Base-by-base conservation (phyloP, 92 coral and sea anemone species). In the Diadumene lineata region DNA sequence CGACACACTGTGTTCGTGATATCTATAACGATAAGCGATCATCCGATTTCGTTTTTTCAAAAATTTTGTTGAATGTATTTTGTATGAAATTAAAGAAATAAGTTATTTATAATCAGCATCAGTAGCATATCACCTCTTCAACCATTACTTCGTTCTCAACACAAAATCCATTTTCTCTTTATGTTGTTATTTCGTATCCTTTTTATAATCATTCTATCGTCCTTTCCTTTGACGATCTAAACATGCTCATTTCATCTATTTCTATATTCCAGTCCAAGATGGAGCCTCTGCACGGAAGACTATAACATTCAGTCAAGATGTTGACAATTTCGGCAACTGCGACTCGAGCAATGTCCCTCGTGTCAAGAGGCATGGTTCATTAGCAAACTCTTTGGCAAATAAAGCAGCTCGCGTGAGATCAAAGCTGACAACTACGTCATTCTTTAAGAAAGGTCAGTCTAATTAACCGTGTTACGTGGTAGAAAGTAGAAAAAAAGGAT, bases 371-470 rank as follows among this genome's bases (percentile, higher is more conserved):
- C 92, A 90, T 67, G 86, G 89, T 43, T 90, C 96, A 1, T 43
- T 90, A 3, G 91, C 88, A 9, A 84, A 79, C 68, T 82, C 89
- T 44, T 61, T 90, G 27, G 79, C 96, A 23, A 79, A 85, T 31
- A 90, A 90, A 66, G 96, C 96, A 2, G 67, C 82, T 24, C 85
- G 91, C n/a, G 96, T 90, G 11, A 90, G 88, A 69, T 90, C 96
- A 10, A 90, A 82, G 60, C 71, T 90, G 64, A 21, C 92, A 1
- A 85, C 96, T 4, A 85, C 78, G 19, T 84, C 96, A 19, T 84
- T 90, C 78, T 90, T 90, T 82, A 90, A 80, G 57, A 90, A 87
- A 84, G 96, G 96, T 87, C 69, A 24, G 50, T 28, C 15, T 17
- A 32, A 1, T 4, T 38, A 38, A 38, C 48, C 48, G 15, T 19